Conservation (phyloP, 2,113 vertebrate species). For the Pithys albifrons region DNA sequence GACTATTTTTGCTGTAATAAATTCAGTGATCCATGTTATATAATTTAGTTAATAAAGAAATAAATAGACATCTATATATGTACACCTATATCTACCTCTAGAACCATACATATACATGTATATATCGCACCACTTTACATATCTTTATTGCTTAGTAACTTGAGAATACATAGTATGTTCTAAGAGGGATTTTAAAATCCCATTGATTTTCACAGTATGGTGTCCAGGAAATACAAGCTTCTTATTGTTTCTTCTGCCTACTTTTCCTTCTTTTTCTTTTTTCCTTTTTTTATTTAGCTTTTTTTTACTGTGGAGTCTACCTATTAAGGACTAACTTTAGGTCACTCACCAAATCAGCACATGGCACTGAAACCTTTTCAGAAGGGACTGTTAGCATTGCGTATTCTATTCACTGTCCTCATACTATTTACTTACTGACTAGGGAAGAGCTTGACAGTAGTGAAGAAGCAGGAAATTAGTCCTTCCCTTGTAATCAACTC, state of each 20-base stretch:
- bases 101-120: neutral
- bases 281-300: neutral
- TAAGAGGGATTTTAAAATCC: neutral
- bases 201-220: neutral
- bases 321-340: neutral
- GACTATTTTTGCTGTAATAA: neutral
- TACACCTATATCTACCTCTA: neutral
- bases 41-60: neutral
- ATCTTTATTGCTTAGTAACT: neutral
- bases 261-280: neutral
- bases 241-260: neutral
- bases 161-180: neutral
- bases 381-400: neutral
- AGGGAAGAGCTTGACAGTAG: neutral
- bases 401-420: neutral
- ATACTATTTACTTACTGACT: neutral
- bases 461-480: neutral
- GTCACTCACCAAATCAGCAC: neutral
- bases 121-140: neutral
- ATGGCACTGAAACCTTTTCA: neutral
- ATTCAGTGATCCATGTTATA: neutral
- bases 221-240: neutral
- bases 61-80: neutral
- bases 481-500: neutral
- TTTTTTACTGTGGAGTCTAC: neutral